Conservation (phyloP, 2,888 invertebrate genomes). For the Craniophora ligustri region DNA sequence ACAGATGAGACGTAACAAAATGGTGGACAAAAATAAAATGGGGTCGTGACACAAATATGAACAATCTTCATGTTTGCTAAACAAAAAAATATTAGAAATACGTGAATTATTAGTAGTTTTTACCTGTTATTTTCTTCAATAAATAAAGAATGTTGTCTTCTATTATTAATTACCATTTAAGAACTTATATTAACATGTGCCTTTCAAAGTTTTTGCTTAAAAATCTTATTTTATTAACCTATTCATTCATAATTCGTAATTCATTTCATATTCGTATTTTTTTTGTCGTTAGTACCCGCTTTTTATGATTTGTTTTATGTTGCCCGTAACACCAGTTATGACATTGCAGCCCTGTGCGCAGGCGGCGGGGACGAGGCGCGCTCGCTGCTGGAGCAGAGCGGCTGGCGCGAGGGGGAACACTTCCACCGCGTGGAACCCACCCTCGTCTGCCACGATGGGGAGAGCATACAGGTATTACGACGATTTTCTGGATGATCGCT, state of each 20-base stretch:
- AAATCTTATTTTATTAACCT: not conserved
- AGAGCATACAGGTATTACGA: constrained; percentile 96
- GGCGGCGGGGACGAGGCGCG: constrained; percentile 76
- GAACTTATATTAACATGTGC: no score
- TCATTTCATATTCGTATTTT: constrained; percentile 1
- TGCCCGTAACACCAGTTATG: constrained; percentile 47
- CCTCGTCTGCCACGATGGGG: constrained; percentile 96
- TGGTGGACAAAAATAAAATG: no score
- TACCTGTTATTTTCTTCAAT: no score
- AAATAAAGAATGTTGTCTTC: no score
- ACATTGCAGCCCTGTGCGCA: constrained; percentile 72
- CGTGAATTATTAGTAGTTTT: no score
- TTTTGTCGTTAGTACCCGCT: constrained; percentile 12
- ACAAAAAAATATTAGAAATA: no score
- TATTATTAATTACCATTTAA: no score
- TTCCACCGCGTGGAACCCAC: constrained; percentile 94
- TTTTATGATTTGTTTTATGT: constrained; percentile 45
- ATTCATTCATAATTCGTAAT: not conserved
- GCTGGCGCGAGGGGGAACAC: constrained; percentile 93
- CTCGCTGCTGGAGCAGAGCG: constrained; percentile 90
- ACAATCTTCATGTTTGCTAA: no score
- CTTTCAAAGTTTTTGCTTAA: no score
- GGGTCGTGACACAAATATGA: no score
- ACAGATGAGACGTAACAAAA: no score
- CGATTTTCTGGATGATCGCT: not conserved